Percentiles rank a stretch among this genome's conserved stretches.
Evolutionary conservation across 1,140 invertebrate genomes (phyloP).

Genomic region (Drosophila elegans): DNA sequence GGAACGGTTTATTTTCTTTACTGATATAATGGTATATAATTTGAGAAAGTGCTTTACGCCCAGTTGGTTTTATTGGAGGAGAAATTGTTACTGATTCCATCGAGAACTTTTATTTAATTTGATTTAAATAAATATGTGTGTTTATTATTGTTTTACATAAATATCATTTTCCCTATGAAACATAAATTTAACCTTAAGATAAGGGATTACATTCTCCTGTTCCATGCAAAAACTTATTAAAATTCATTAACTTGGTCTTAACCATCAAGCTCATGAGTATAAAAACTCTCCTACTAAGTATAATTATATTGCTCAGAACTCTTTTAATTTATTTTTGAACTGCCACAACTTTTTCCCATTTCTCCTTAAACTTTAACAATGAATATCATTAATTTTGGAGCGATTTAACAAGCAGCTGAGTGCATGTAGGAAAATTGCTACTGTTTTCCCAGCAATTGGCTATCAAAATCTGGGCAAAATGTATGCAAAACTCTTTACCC

Average conservation of each 20-base stretch:
- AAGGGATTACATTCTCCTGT: too few relatives aligned
- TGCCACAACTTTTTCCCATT: slow-evolving; percentile 1
- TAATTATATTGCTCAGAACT: neutral
- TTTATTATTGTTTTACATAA: neutral
- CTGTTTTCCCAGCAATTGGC: slow-evolving; percentile 55
- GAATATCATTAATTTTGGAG: slow-evolving; percentile 41
- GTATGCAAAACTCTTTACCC: slow-evolving; percentile 67
- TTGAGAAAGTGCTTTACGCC: slow-evolving; percentile 31
- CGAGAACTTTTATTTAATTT: neutral
- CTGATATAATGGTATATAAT: slow-evolving; percentile 38
- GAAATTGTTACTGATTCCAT: slow-evolving; percentile 11
- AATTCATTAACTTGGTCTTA: too few relatives aligned
- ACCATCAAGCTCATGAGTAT: too few relatives aligned
- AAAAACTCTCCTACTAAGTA: neutral
- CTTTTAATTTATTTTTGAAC: slow-evolving; percentile 3
- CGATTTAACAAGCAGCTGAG: slow-evolving; percentile 29
- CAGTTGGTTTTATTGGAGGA: slow-evolving; percentile 42
- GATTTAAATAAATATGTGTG: neutral
- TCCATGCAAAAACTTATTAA: too few relatives aligned
- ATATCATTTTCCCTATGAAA: too few relatives aligned
- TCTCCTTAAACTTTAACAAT: slow-evolving; percentile 2
- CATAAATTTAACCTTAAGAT: too few relatives aligned
- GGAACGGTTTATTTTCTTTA: slow-evolving; percentile 39
- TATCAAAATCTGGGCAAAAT: slow-evolving; percentile 67
- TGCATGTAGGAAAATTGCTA: slow-evolving; percentile 52